Evolutionary conservation across 1,140 invertebrate genomes (phyloP), one percentile per base, ranked within the genome.

Genomic region (Scaptomyza pallida): DNA sequence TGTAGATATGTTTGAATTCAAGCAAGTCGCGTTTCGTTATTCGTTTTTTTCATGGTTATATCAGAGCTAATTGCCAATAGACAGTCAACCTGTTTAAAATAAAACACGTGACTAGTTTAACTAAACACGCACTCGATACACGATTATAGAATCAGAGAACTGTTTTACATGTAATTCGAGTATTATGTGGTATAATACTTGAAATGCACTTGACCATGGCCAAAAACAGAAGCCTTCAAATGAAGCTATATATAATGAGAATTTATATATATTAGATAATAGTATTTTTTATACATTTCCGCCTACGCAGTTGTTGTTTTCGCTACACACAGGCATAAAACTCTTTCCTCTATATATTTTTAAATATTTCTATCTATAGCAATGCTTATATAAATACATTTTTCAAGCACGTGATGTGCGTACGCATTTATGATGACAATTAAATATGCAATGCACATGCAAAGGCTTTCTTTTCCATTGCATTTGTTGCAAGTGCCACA

Each of bases 351-450:
- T 17, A 47, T 6, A 10, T 10, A n/a, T 44, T 10, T 50, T n/a
- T n/a, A 26, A 4, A 17, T 30, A 13, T 13, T 44, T 44, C 9
- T 52, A 44, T 43, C 17, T 40, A 26, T 37, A 47, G 30, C 33
- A 15, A 48, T 50, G 47, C 41, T 5, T 48, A 60, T 48, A 30
- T 48, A 45, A 17, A 35, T 21, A 33, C 41, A 30, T 40, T 40
- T 15, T 1, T 54, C n/a, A 13, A 33, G 77, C 80, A 86, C 81
- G 72, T 86, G 81, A 81, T 60, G 48, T 80, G 80, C 77, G 68
- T 86, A 77, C 77, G 74, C 70, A 85, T 81, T 77, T 88, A 71
- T 71, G 67, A 50, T 55, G 55, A 48, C 81, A 74, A 85, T 85
- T 85, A 77, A 81, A 62, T 61, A 86, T 81, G 74, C 81, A 77